These are phyloP conservation scores for Drosophila albomicans DNA, from an alignment of 1,140 invertebrate genomes.

Conservation along the genomic window DNA sequence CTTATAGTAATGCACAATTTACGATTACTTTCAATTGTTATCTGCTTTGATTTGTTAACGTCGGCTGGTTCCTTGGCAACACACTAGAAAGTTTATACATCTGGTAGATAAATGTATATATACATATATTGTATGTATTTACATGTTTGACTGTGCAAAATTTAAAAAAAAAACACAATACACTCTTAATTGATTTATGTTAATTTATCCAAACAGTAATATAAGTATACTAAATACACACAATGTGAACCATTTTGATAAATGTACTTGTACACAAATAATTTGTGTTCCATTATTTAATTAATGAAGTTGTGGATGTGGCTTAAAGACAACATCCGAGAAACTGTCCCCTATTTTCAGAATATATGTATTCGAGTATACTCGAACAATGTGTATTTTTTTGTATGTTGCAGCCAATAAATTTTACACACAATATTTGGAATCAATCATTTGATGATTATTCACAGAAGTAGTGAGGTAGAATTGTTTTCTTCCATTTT, in stretches of 20 bases:
- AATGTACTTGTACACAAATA: too few relatives aligned
- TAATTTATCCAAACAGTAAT: too few relatives aligned
- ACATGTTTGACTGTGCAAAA: background rate
- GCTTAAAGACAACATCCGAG: background rate
- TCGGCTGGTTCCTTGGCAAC: constrained; percentile 68
- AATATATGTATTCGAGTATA: constrained; percentile 10
- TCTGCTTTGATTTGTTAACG: constrained; percentile 61
- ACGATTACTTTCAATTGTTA: constrained; percentile 39
- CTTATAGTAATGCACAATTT: constrained; percentile 59
- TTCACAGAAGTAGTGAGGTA: constrained; percentile 84
- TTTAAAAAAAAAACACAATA: background rate
- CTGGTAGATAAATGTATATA: constrained; percentile 36
- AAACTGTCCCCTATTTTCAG: constrained; percentile 7
- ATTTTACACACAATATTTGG: constrained; percentile 61
- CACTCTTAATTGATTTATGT: background rate
- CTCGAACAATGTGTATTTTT: background rate
- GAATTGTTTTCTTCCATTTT: constrained; percentile 71
- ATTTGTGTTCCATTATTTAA: too few relatives aligned
- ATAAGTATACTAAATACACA: too few relatives aligned
- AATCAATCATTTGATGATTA: constrained; percentile 78
- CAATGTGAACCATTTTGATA: too few relatives aligned
- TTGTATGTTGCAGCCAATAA: constrained; percentile 19
- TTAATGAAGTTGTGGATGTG: too few relatives aligned
- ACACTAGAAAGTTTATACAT: constrained; percentile 27
- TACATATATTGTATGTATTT: background rate